These are phyloP conservation scores for Prostheceraeus crozeri DNA, from an alignment of 2,888 invertebrate genomes.

Conservation along the genomic window DNA sequence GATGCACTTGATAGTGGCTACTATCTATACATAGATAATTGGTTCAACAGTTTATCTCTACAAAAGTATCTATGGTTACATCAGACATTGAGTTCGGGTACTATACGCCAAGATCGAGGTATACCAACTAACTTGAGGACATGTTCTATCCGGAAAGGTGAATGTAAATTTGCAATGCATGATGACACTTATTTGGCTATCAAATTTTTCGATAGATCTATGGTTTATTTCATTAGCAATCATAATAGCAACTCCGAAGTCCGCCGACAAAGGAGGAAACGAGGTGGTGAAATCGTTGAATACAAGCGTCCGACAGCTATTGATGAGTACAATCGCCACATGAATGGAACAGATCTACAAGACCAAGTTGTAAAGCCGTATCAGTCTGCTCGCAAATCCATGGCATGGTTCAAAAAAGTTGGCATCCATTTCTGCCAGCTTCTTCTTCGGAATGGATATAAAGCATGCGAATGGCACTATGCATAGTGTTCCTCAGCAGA, in stretches of 20 bases:
- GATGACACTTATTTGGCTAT: constrained; percentile 14
- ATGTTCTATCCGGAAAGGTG: constrained; percentile 6
- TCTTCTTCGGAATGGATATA: constrained; percentile 17
- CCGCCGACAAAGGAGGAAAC: not conserved
- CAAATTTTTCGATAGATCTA: constrained; percentile 6
- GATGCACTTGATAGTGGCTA: too few relatives aligned
- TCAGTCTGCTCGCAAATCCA: constrained; percentile 18
- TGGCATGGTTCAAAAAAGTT: constrained; percentile 24
- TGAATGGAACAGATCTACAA: constrained; percentile 24
- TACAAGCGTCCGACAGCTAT: not conserved
- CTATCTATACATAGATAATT: constrained; percentile 18
- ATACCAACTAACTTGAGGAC: not conserved
- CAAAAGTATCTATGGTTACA: constrained; percentile 1
- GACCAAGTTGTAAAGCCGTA: too few relatives aligned
- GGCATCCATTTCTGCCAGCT: constrained; percentile 12
- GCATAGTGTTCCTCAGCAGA: constrained; percentile 15
- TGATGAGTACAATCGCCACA: constrained; percentile 19
- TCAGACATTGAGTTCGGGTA: not conserved
- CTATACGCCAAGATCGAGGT: constrained; percentile 1
- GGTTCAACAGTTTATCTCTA: constrained; percentile 1
- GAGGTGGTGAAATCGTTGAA: constrained; percentile 2
- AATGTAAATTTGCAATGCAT: constrained; percentile 20
- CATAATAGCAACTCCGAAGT: constrained; percentile 12
- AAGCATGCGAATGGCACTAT: constrained; percentile 6
- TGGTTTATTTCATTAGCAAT: constrained; percentile 18